Base-by-base conservation (phyloP, 53 echinoderm and acorn worm species). In the Holothuria scabra region DNA sequence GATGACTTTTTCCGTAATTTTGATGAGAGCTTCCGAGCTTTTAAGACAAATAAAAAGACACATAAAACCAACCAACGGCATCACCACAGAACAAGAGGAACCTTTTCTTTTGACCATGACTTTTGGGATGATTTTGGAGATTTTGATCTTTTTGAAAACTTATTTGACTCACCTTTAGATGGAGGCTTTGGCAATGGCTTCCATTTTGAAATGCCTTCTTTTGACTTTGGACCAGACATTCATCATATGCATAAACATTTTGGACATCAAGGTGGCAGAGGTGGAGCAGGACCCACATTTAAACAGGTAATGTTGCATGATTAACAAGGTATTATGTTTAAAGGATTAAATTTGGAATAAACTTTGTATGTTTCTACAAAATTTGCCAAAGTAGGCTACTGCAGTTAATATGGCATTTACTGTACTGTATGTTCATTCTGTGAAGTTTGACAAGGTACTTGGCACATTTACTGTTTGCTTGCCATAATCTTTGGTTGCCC, bases 1-100 rank as follows among this genome's bases (percentile, higher is more conserved):
- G 84, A 97, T 61, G 90, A 92, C 21, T 99, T 99, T 83, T 99
- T 93, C 90, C 91, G 76, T 19, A 81, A 89, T 46, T 99, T 99
- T 89, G 99, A 99, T 81, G 80, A 82, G 31, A 92, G 91, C 87
- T 92, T 91, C 86, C 46, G 84, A 34, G 61, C 68, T 19, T 62
- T 66, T 11, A 80, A 56, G 49, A 30, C 66, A 67, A 19, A 78
- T 58, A 78, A 58, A 57, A 25, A 32, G 11, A 84, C n/a, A 31
- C 35, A 56, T 41, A 34, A 44, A 60, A 81, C 18, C 8, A 41
- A 76, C 9, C 9, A n/a, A 23, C 57, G 26, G 25, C 58, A 55
- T 41, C 89, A 85, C 49, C 86, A 48, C 26, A 72, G 48, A 14
- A 33, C 56, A 49, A 61, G 64, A 35, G 87, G 84, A 52, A 78